Conservation (phyloP, 2,888 invertebrate genomes). For the Syrphus vitripennis region DNA sequence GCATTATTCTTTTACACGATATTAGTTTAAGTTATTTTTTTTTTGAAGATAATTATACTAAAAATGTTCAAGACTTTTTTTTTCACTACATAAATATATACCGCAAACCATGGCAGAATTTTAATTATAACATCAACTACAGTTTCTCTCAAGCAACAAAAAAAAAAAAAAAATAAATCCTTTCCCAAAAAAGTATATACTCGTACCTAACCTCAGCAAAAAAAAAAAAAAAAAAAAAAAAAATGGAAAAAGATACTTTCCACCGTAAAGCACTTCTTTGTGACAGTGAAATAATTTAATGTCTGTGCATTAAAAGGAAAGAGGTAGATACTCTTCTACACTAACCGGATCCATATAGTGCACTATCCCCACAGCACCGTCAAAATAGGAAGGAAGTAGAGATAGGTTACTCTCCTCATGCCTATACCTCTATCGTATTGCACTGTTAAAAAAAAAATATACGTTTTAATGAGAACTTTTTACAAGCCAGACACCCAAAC, state of each 20-base stretch:
- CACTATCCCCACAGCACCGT: too few relatives aligned
- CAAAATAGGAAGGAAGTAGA: constrained; percentile 24
- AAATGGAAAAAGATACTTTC: constrained; percentile 23
- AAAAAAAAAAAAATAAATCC: neutral
- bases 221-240: constrained; percentile 31
- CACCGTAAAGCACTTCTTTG: constrained; percentile 44
- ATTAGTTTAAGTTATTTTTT: neutral
- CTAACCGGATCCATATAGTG: constrained; percentile 37
- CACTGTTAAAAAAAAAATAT: constrained; percentile 37
- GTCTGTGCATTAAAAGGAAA: constrained; percentile 49
- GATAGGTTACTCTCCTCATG: neutral
- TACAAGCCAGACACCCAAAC: constrained; percentile 37
- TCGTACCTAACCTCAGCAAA: constrained; percentile 11
- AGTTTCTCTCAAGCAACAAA: neutral
- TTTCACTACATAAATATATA: neutral
- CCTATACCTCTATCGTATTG: neutral
- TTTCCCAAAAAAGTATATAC: neutral
- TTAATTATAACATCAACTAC: constrained; percentile 67
- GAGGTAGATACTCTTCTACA: neutral
- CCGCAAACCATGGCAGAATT: constrained; percentile 47
- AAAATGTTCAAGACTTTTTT: constrained; percentile 34
- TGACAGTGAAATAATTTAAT: constrained; percentile 70
- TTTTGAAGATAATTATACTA: constrained; percentile 53
- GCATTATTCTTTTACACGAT: neutral
- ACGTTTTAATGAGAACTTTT: constrained; percentile 65